Conservation (phyloP, 37 sponge, comb jelly and placozoan species). For the Trichoplax adhaerens region DNA sequence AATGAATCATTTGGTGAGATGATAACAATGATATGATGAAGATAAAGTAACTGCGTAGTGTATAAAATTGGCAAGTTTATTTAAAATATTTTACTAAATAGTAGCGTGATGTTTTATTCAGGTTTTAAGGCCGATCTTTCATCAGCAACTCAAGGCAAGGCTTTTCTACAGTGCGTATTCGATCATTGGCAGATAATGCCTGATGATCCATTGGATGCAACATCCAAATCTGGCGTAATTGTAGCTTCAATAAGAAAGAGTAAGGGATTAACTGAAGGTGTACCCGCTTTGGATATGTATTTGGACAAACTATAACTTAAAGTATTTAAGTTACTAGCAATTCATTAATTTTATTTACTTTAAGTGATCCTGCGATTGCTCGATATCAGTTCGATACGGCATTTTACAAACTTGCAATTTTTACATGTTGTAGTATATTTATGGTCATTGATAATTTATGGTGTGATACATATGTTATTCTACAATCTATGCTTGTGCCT, state of each 20-base stretch:
- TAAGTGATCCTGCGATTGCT: no score
- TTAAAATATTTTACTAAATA: background rate
- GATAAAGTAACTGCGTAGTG: background rate
- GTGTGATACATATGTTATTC: no score
- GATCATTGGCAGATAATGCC: conserved; percentile 88
- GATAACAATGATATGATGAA: background rate
- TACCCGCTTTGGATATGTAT: conserved; percentile 70
- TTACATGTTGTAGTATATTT: no score
- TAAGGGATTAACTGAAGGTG: conserved; percentile 74
- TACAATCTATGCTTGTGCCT: no score
- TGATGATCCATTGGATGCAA: conserved; percentile 16
- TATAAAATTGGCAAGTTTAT: background rate
- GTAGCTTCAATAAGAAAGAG: conserved; percentile 78
- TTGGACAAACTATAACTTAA: conserved; percentile 73
- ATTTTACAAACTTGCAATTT: no score
- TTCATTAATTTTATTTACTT: no score
- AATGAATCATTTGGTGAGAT: conserved; percentile 92
- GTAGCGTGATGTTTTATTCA: background rate
- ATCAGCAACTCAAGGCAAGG: conserved; percentile 87
- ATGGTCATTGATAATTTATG: no score
- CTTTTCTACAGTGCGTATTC: conserved; percentile 99
- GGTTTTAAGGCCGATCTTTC: conserved; percentile 92
- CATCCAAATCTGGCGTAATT: conserved; percentile 17
- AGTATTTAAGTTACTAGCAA: no score
- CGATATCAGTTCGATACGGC: no score